Base-by-base conservation (phyloP, 1,140 invertebrate genomes). In the Maniola jurtina region DNA sequence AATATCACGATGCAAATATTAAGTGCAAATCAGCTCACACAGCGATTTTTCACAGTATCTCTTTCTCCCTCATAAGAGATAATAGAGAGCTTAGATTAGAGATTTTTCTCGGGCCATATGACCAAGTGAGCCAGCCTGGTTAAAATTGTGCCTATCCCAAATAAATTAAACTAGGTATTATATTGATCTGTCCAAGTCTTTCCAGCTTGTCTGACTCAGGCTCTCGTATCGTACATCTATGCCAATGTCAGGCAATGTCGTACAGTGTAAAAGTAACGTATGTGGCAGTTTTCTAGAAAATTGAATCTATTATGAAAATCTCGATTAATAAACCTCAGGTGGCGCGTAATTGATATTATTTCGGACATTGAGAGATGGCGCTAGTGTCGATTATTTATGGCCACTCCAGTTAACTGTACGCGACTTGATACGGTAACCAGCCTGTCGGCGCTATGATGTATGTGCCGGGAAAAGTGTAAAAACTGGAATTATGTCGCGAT, bases 221-320 rank as follows among this genome's bases (percentile, higher is more conserved):
- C 25, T 25, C 1, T 25, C 25, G 25, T 25, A 25, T 25, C 25
- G 25, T 25, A 25, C 25, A 25, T 25, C 25, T 25, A 25, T 25
- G n/a, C n/a, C n/a, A n/a, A 25, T 25, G 25, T 4, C 25, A n/a
- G n/a, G n/a, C n/a, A 25, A 25, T 25, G 40, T 42, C 40, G 40
- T 42, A 42, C 40, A 42, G 0, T 42, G 13, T 42, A 42, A 42
- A 42, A 9, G 40, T 25, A 10, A 9, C 13, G 40, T 0, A 42
- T 42, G 40, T 42, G n/a, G n/a, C 47, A 50, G 14, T 50, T 50
- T 50, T 50, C 47, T 50, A 50, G 13, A 50, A 50, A 50, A 50
- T 16, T 50, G 47, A 50, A 50, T 50, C 47, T 50, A 50, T 50
- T 50, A 50, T 50, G 47, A 50, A 50, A 50, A 50, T 50, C 47